These are phyloP conservation scores for Loripinus fragilis DNA, from an alignment of 2,888 invertebrate genomes.

Conservation along the genomic window DNA sequence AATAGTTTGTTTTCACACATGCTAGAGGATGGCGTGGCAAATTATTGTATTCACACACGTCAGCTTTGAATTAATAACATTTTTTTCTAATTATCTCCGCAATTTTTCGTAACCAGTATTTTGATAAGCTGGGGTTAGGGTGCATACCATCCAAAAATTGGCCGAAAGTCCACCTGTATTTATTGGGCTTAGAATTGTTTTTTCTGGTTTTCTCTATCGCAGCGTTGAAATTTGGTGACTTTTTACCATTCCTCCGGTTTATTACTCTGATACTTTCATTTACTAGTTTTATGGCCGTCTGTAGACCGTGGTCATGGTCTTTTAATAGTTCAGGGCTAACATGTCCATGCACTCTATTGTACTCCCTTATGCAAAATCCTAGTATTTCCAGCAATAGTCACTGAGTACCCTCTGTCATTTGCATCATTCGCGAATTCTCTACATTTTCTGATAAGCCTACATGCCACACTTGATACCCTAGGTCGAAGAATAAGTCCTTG, in stretches of 20 bases:
- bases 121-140: not conserved
- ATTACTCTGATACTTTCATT: not conserved
- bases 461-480: not conserved
- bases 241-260: not conserved
- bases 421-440: not conserved
- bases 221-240: not conserved
- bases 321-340: not conserved
- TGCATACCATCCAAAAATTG: not conserved
- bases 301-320: not conserved
- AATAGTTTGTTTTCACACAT: not conserved
- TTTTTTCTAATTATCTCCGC: not conserved
- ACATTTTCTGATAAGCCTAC: not conserved
- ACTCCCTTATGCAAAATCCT: not conserved
- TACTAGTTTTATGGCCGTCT: not conserved
- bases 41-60: not conserved
- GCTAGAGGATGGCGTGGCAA: not conserved
- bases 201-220: not conserved
- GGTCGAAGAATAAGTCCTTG: not conserved
- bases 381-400: not conserved
- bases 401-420: not conserved
- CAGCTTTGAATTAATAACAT: not conserved
- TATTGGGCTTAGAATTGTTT: not conserved
- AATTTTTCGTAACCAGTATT: not conserved
- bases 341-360: not conserved
- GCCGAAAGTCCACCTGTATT: not conserved